Percentiles rank a stretch among this genome's conserved stretches.
Evolutionary conservation across 1,140 invertebrate species (phyloP).

Genomic region (Drosophila oshimai): DNA sequence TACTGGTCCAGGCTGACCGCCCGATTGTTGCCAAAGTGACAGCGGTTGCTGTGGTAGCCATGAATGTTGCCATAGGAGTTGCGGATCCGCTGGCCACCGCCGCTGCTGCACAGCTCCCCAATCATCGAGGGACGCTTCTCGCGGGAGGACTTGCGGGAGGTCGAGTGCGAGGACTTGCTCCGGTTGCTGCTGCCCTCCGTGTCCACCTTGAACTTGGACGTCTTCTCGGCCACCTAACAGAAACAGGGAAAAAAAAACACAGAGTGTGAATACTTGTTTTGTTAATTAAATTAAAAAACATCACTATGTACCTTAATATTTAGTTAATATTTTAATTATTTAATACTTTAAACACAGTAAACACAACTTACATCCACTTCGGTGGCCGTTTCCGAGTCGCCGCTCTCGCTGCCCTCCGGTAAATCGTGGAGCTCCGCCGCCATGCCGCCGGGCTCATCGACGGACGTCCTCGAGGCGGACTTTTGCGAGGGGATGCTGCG

Average conservation of each 20-base stretch:
- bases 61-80: conserved; percentile 82
- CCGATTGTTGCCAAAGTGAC: conserved; percentile 80
- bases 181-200: conserved; percentile 85
- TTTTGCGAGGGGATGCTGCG: conserved; percentile 82
- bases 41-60: conserved; percentile 76
- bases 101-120: conserved; percentile 81
- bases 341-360: background rate
- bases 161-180: conserved; percentile 76
- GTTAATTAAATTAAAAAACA: too few relatives aligned
- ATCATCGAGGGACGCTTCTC: conserved; percentile 82
- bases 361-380: conserved; percentile 87
- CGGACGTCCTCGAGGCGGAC: conserved; percentile 84
- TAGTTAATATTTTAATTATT: background rate
- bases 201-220: conserved; percentile 89
- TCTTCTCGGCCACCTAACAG: conserved; percentile 86
- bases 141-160: conserved; percentile 75
- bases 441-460: conserved; percentile 84
- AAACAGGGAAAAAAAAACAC: too few relatives aligned
- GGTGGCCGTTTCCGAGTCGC: conserved; percentile 88
- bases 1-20: conserved; percentile 82
- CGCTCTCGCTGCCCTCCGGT: conserved; percentile 85
- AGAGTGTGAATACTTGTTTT: too few relatives aligned
- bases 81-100: conserved; percentile 75
- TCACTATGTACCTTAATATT: background rate
- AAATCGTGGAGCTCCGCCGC: conserved; percentile 84